Evolutionary conservation across 2,797 vertebrate species (phyloP), one percentile per base, ranked within the genome.

Genomic region (Peromyscus nudipes): DNA sequence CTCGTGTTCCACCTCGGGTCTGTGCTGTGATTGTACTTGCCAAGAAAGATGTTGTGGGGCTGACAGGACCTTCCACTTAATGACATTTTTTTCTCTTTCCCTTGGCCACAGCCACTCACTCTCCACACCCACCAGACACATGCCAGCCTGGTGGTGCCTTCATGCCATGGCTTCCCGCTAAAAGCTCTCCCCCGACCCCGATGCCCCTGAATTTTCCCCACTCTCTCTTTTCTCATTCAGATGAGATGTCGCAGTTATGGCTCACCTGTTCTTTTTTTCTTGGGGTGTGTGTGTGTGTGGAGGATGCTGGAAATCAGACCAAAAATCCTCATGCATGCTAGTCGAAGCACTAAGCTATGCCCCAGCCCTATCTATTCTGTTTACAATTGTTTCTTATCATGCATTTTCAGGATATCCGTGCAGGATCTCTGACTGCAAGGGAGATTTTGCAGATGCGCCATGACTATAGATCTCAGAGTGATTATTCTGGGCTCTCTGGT

Each of bases 351-450:
- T 43, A 52, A 67, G n/a, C 46, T 65, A 4, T 6, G 19, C 27
- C 43, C 46, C 34, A 64, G 19, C 46, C 40, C 43, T 34, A 27
- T 43, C 43, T 37, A 37, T 60, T 94, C 85, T 85, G 43, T 93
- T 96, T 96, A 92, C 89, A 67, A 73, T 43, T 27, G 65, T 52
- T 46, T 76, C 88, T 40, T 37, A 21, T 34, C 19, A 34, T 43
- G 65, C 46, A 25, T 46, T 82, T 43, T 85, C 46, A 79, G 76
- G 69, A 76, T 40, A 55, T 11, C 43, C 16, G 29, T 46, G 37
- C n/a, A 62, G 92, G 65, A 34, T 93, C 73, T n/a, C 75, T 55
- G 95, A 19, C 0, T 37, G 62, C 19, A 64, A 69, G 95, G 62
- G 17, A 37, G 81, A 86, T 13, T 27, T 55, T 34, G 34, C 12